Evolutionary conservation across 2,113 vertebrate genomes (phyloP).

Genomic region (Hiodon tergisus): DNA sequence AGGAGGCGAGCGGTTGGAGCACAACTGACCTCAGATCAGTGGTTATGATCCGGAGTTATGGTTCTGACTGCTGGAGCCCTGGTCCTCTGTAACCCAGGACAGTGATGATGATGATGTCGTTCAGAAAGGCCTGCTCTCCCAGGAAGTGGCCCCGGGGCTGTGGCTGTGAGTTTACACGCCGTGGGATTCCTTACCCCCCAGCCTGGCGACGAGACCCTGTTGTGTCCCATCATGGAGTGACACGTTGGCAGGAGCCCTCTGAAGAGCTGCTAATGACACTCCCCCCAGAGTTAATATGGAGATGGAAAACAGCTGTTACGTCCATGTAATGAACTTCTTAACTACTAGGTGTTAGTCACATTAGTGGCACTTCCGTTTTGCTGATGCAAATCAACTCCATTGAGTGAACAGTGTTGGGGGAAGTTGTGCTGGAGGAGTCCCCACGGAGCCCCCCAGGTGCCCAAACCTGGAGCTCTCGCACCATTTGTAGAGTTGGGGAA

Average conservation of each 20-base stretch:
- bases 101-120: background rate
- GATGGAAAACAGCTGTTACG: background rate
- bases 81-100: too few species aligned
- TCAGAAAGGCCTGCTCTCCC: slow-evolving; percentile 9
- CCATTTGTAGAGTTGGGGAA: too few species aligned
- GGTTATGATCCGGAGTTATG: too few species aligned
- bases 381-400: too few species aligned
- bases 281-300: background rate
- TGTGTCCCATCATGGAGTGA: background rate
- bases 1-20: too few species aligned
- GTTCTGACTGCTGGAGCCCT: too few species aligned
- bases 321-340: background rate
- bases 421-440: too few species aligned
- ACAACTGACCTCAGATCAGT: too few species aligned
- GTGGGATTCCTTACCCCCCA: background rate
- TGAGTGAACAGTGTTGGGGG: too few species aligned
- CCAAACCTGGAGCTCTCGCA: too few species aligned
- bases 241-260: background rate
- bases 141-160: slow-evolving; percentile 25
- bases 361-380: background rate
- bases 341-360: background rate
- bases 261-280: background rate
- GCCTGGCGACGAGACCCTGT: background rate
- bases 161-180: background rate
- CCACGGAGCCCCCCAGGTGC: too few species aligned